Evolutionary conservation across 2,888 invertebrate genomes (phyloP).

Genomic region (Spisula subtruncata): DNA sequence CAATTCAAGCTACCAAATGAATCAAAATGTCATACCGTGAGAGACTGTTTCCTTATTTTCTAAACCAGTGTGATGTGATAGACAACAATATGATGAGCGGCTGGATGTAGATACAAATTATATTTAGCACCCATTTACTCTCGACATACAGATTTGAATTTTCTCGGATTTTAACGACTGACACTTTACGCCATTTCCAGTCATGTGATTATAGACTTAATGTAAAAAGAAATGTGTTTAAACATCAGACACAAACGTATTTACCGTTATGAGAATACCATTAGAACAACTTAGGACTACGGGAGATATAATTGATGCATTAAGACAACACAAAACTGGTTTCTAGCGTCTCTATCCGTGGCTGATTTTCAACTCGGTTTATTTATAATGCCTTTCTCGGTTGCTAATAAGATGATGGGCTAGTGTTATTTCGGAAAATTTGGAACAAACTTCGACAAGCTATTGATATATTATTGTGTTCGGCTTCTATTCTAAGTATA

Average conservation of each 20-base stretch:
- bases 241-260: background rate
- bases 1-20: background rate
- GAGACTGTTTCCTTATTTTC: background rate
- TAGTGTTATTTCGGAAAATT: constrained; percentile 97
- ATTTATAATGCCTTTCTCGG: constrained; percentile 98
- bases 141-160: background rate
- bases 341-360: constrained; percentile 98
- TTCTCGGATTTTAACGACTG: background rate
- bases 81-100: background rate
- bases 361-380: constrained; percentile 98
- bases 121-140: background rate
- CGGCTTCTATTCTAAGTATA: constrained; percentile 98
- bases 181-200: background rate
- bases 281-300: no score
- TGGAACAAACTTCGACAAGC: constrained; percentile 97
- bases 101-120: background rate
- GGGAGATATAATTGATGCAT: constrained; percentile 85
- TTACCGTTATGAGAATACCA: no score
- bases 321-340: constrained; percentile 99
- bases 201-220: constrained; percentile 9
- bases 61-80: background rate
- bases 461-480: constrained; percentile 97
- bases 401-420: constrained; percentile 98
- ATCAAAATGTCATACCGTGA: constrained; percentile 10
- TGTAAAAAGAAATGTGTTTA: background rate